These are phyloP conservation scores for Ditylenchus dipsaci DNA, from an alignment of 1,140 invertebrate species.

Conservation along the genomic window DNA sequence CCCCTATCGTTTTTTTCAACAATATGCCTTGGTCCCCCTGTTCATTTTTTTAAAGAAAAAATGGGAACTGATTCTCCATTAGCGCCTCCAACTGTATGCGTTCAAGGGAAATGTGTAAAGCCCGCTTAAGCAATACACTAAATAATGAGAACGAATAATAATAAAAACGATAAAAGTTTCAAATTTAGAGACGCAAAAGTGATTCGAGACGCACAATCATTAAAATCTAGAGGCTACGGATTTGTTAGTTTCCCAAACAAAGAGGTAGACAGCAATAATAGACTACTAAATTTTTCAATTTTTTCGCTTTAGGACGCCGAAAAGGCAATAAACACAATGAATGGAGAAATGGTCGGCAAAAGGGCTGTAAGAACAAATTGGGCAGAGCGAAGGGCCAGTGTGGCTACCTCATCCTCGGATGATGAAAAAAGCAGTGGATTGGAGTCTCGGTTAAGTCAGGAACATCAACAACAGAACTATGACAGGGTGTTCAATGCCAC, in stretches of 20 bases:
- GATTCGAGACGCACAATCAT: conserved; percentile 83
- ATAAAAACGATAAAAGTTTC: too few relatives aligned
- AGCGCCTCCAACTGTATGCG: too few relatives aligned
- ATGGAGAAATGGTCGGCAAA: conserved; percentile 96
- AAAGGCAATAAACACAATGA: conserved; percentile 92
- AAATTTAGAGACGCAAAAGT: conserved; percentile 51
- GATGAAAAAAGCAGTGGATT: conserved; percentile 62
- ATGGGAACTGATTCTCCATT: too few relatives aligned
- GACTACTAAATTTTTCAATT: background rate
- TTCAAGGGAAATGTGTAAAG: too few relatives aligned
- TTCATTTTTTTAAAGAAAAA: too few relatives aligned
- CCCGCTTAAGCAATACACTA: too few relatives aligned
- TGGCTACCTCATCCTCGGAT: background rate
- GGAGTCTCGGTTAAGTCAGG: conserved; percentile 14
- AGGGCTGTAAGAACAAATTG: conserved; percentile 96
- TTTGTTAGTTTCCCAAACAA: conserved; percentile 99
- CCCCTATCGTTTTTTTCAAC: too few relatives aligned
- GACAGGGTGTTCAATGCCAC: conserved; percentile 98
- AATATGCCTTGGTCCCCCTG: too few relatives aligned
- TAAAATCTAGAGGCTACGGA: conserved; percentile 98
- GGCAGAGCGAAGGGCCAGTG: conserved; percentile 77
- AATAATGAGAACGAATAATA: too few relatives aligned
- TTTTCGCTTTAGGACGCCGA: conserved; percentile 81
- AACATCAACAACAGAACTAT: conserved; percentile 56
- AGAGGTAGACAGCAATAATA: conserved; percentile 72